phyloP scores from a whole-genome alignment of 2,888 invertebrate species.

The Perdita meconis region DNA sequence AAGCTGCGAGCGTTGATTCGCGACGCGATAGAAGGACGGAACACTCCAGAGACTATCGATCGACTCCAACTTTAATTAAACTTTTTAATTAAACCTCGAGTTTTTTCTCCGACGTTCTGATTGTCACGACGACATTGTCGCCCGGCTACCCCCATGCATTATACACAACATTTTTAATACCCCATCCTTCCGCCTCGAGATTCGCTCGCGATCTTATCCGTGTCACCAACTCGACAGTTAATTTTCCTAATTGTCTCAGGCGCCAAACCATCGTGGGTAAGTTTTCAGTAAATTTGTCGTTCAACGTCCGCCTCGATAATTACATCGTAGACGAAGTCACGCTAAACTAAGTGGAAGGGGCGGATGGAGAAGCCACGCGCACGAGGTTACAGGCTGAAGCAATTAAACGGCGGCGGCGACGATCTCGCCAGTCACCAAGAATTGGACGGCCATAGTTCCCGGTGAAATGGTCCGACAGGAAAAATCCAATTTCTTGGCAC shows the following conservation, averaged over 20 bases:
- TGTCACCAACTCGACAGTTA: not conserved
- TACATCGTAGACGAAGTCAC: constrained; percentile 54
- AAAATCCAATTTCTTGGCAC: constrained; percentile 56
- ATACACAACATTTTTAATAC: constrained; percentile 2
- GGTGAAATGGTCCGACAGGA: constrained; percentile 21
- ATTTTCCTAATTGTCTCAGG: constrained; percentile 44
- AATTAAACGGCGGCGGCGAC: constrained; percentile 54
- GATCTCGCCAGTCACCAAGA: constrained; percentile 42
- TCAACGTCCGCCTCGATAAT: constrained; percentile 51
- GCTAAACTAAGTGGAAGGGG: not conserved
- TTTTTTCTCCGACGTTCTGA: not conserved
- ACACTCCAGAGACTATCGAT: not conserved
- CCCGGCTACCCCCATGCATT: not conserved
- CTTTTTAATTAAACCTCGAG: constrained; percentile 37
- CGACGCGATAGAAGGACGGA: not conserved
- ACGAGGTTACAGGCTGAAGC: constrained; percentile 12
- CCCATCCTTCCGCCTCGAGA: no score
- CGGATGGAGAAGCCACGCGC: not conserved
- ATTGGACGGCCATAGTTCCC: constrained; percentile 30
- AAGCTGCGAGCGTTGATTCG: not conserved
- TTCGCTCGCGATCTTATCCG: not conserved
- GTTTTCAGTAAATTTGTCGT: constrained; percentile 51
- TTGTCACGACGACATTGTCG: not conserved
- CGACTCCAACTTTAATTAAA: constrained; percentile 32
- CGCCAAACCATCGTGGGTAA: constrained; percentile 31